These are phyloP conservation scores for Araneus ventricosus DNA, from an alignment of 1,140 invertebrate species.

Conservation along the genomic window DNA sequence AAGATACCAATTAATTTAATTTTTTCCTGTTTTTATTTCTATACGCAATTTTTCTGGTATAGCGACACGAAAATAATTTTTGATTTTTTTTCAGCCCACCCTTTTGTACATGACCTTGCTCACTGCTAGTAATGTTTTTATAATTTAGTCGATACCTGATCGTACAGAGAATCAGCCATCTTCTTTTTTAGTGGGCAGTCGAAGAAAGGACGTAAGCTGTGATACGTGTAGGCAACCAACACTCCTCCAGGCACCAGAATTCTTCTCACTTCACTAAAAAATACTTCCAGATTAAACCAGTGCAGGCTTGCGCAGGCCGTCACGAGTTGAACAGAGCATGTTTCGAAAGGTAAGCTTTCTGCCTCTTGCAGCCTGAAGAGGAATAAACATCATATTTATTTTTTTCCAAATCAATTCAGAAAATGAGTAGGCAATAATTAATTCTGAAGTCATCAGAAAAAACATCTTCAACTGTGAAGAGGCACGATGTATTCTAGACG, in stretches of 20 bases:
- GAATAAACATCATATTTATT: conserved; percentile 33
- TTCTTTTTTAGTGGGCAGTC: not conserved
- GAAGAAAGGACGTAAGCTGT: not conserved
- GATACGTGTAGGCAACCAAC: conserved; percentile 76
- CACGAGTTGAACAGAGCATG: conserved; percentile 78
- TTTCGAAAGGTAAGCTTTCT: conserved; percentile 78
- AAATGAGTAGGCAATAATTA: not conserved
- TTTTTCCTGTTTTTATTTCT: too few relatives aligned
- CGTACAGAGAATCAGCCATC: not conserved
- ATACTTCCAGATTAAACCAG: conserved; percentile 78
- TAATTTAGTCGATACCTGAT: not conserved
- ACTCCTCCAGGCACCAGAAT: conserved; percentile 78
- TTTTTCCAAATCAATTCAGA: not conserved
- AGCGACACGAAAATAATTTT: too few relatives aligned
- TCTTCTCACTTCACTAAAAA: conserved; percentile 78
- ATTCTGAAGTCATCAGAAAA: too few relatives aligned
- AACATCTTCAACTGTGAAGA: too few relatives aligned
- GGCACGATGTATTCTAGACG: too few relatives aligned
- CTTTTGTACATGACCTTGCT: too few relatives aligned
- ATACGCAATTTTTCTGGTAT: too few relatives aligned
- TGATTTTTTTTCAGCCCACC: too few relatives aligned
- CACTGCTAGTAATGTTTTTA: not conserved
- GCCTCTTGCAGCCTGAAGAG: conserved; percentile 78
- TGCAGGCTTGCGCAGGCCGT: conserved; percentile 78
- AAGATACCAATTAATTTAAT: too few relatives aligned